Percentiles rank a stretch among this genome's conserved stretches.
Evolutionary conservation across 2,797 vertebrate species (phyloP).

Genomic region (Cossypha heuglini): DNA sequence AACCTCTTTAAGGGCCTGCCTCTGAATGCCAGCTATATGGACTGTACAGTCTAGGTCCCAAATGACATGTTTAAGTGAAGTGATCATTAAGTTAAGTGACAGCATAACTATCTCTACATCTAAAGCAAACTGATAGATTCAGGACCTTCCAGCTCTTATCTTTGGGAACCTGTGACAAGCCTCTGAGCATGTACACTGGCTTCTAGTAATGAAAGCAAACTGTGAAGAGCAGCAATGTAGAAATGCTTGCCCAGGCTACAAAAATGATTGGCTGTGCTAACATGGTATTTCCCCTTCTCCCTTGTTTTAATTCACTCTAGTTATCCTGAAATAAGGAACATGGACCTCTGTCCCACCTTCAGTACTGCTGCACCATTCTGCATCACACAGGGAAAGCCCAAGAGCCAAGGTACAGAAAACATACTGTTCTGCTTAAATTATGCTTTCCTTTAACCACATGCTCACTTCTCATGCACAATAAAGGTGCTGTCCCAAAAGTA

Average conservation of each 20-base stretch:
- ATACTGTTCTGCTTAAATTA: neutral
- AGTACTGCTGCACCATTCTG: rapidly evolving
- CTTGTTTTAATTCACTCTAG: neutral
- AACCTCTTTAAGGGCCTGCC: neutral
- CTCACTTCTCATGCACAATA: neutral
- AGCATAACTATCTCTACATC: neutral
- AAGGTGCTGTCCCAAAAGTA: neutral
- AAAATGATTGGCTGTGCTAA: neutral
- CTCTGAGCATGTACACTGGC: neutral
- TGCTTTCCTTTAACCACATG: neutral
- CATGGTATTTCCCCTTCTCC: neutral
- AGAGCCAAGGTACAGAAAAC: neutral
- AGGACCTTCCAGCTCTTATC: neutral
- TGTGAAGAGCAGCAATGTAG: neutral
- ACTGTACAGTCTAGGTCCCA: neutral
- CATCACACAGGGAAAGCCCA: neutral
- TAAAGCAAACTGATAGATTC: neutral
- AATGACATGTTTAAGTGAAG: neutral
- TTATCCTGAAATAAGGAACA: neutral
- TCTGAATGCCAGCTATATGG: neutral
- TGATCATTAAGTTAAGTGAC: neutral
- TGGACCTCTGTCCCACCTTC: neutral
- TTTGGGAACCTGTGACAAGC: neutral
- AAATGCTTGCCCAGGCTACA: neutral
- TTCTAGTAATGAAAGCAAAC: neutral